Percentiles rank a stretch among this genome's conserved stretches.
Conservation (phyloP, 2,113 vertebrate genomes). For the Riparia riparia region DNA sequence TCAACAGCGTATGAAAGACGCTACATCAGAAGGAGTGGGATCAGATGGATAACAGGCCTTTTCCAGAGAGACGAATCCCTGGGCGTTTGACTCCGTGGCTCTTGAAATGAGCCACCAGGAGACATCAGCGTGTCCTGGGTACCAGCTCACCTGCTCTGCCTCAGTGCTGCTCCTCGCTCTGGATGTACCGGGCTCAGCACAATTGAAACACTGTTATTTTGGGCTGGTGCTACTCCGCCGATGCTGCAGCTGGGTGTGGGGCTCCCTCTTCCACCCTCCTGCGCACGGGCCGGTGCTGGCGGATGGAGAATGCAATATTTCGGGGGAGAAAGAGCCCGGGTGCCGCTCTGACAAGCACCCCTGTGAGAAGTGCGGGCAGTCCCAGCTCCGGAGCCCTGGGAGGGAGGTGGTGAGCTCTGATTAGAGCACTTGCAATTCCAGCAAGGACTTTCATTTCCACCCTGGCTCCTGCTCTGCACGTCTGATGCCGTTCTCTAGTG, state of each 20-base stretch:
- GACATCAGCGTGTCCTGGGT: neutral
- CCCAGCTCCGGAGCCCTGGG: neutral
- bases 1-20: neutral
- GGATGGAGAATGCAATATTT: neutral
- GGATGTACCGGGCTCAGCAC: accelerated
- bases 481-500: neutral
- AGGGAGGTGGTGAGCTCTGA: neutral
- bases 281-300: neutral
- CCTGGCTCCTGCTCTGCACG: slow-evolving; percentile 8
- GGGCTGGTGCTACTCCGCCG: neutral
- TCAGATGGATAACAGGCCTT: neutral
- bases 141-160: neutral
- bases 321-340: neutral
- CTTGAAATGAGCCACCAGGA: neutral
- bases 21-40: slow-evolving; percentile 3
- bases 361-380: neutral
- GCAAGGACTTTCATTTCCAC: neutral
- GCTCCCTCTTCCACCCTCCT: neutral
- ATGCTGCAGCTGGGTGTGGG: neutral
- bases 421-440: neutral
- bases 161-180: accelerated
- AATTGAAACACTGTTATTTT: accelerated
- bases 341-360: accelerated
- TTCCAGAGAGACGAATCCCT: neutral
- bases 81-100: neutral